Conservation (phyloP, 2,113 vertebrate genomes). For the Bubo scandiacus region DNA sequence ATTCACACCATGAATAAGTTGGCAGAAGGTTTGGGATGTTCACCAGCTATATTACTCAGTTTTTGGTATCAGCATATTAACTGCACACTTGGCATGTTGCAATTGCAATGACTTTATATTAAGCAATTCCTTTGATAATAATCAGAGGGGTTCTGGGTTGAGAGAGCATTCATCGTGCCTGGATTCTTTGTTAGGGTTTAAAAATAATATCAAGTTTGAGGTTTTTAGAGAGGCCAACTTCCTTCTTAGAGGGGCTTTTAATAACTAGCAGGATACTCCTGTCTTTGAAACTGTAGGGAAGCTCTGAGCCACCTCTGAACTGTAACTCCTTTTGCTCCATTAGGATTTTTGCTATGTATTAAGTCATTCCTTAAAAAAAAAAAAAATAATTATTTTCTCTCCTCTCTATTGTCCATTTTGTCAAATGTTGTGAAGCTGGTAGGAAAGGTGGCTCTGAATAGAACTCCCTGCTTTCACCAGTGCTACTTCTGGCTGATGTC, state of each 20-base stretch:
- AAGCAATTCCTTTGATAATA: conserved; percentile 23
- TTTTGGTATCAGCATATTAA: conserved; percentile 14
- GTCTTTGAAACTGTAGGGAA: neutral
- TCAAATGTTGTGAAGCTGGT: neutral
- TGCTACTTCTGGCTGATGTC: neutral
- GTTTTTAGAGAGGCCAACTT: neutral
- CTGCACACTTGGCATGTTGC: conserved; percentile 15
- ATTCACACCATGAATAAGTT: neutral
- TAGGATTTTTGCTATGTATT: neutral
- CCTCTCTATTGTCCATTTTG: neutral
- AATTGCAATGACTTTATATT: conserved; percentile 13
- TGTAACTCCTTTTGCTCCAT: neutral
- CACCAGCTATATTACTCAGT: neutral
- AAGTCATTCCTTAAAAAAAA: neutral
- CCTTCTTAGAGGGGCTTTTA: neutral
- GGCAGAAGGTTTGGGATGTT: conserved; percentile 22
- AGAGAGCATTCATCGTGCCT: neutral
- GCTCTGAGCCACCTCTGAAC: neutral
- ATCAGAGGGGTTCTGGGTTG: neutral
- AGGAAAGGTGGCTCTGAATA: neutral
- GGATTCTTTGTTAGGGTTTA: neutral
- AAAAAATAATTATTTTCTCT: neutral
- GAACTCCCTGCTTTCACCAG: neutral
- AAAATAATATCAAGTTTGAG: neutral
- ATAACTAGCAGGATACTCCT: neutral